Percentiles rank a stretch among this genome's conserved stretches.
Evolutionary conservation across 2,113 vertebrate genomes (phyloP).

Genomic region (Halcyon malimbica): DNA sequence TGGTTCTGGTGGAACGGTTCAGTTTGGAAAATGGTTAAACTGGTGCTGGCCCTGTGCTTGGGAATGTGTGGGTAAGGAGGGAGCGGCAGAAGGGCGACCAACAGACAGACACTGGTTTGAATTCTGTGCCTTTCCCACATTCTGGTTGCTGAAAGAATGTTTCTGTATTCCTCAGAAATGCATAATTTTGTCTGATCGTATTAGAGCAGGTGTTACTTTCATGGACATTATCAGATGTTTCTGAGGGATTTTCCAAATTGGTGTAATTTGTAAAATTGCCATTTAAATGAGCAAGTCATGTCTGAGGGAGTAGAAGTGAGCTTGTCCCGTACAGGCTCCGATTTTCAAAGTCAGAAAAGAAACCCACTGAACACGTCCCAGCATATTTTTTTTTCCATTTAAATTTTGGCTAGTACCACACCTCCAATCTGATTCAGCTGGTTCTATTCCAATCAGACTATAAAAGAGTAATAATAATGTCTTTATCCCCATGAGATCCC

Average conservation of each 20-base stretch:
- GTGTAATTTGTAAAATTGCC: slow-evolving; percentile 26
- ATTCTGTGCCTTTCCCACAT: background rate
- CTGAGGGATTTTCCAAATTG: slow-evolving; percentile 13
- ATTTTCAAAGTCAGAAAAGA: slow-evolving; percentile 13
- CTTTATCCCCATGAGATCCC: background rate
- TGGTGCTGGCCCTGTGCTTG: background rate
- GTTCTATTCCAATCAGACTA: background rate
- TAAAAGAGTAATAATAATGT: background rate
- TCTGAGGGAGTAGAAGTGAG: background rate
- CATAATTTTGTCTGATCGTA: background rate
- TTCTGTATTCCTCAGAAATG: background rate
- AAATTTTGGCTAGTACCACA: background rate
- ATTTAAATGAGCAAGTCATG: slow-evolving; percentile 34
- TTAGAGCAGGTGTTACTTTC: slow-evolving; percentile 14
- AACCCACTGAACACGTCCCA: background rate
- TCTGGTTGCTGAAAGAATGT: background rate
- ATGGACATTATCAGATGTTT: background rate
- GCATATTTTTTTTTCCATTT: background rate
- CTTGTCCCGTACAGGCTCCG: background rate
- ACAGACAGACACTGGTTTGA: background rate
- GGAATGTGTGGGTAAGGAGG: background rate
- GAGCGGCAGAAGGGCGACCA: background rate
- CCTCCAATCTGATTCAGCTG: background rate
- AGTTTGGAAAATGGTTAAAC: background rate
- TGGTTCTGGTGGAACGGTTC: background rate